phyloP scores from a whole-genome alignment of 2,113 vertebrate genomes.

The Castor canadensis region DNA sequence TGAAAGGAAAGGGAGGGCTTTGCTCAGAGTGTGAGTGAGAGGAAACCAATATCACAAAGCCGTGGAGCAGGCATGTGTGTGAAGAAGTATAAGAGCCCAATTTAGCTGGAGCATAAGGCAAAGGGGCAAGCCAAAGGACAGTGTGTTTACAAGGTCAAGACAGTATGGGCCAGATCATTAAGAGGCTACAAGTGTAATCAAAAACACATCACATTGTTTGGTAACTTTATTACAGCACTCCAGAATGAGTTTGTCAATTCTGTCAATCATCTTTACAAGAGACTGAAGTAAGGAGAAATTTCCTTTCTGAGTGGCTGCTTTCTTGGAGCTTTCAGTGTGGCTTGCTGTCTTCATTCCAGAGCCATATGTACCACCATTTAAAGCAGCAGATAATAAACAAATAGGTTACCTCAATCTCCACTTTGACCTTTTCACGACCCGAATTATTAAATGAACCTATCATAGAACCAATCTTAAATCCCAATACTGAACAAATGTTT shows the following conservation, averaged over 20 bases:
- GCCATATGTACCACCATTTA: background rate
- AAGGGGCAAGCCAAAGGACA: background rate
- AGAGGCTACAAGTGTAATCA: background rate
- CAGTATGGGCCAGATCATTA: background rate
- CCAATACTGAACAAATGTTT: background rate
- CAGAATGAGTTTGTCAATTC: too few relatives aligned
- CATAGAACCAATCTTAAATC: background rate
- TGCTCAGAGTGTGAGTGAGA: background rate
- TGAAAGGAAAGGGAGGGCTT: background rate
- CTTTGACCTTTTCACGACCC: background rate
- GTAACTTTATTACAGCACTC: background rate
- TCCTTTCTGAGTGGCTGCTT: background rate
- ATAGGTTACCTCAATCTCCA: background rate
- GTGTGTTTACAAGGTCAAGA: background rate
- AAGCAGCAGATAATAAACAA: background rate
- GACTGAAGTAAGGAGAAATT: background rate
- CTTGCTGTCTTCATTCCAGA: background rate
- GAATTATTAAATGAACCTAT: background rate
- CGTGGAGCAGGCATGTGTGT: too few relatives aligned
- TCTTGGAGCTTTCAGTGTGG: background rate
- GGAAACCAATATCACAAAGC: background rate
- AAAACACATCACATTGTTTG: background rate
- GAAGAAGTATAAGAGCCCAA: background rate
- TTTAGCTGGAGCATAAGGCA: background rate
- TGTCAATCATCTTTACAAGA: background rate